Evolutionary conservation across 2,888 invertebrate genomes (phyloP), one percentile per base, ranked within the genome.

Genomic region (Parascotia fuliginaria): DNA sequence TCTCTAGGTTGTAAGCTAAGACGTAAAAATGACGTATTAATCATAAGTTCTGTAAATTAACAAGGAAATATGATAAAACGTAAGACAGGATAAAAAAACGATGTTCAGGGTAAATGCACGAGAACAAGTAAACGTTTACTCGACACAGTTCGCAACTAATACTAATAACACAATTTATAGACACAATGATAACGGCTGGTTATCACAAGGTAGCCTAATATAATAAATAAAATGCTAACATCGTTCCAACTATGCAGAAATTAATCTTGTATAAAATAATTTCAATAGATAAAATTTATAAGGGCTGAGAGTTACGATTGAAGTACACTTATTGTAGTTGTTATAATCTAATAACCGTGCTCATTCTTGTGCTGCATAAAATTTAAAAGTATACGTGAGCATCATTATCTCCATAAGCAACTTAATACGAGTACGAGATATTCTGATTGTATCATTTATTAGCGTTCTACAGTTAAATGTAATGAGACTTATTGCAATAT

Each of bases 151-250:
- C 73, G 77, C 73, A 67, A 72, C 68, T 77, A 75, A 76, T 82
- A 85, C 78, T 87, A 31, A 31, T 81, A 88, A 83, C 75, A 80
- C 67, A 79, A 82, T 81, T 82, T 84, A 82, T 84, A 83, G 86
- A 87, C 85, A 85, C 74, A 85, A 66, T 83, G 91, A 90, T 90
- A 90, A 89, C 73, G 73, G 64, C 65, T 74, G 85, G 81, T n/a
- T 89, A 89, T 79, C 87, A 77, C 82, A 79, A 82, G 78, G 82
- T 76, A 83, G 76, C 76, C 71, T 62, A 81, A 83, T 80, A 77
- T 75, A 77, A 65, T 72, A 70, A 72, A 73, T 63, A 73, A 69
- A 62, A 62, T 46, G 41, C 47, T 27, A 16, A 22, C 46, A 29
- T 12, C 6, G 37, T 27, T 39, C 7, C 24, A 7, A 7, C 24